These are phyloP conservation scores for Struthidea cinerea DNA, from an alignment of 2,113 vertebrate genomes.

Conservation along the genomic window DNA sequence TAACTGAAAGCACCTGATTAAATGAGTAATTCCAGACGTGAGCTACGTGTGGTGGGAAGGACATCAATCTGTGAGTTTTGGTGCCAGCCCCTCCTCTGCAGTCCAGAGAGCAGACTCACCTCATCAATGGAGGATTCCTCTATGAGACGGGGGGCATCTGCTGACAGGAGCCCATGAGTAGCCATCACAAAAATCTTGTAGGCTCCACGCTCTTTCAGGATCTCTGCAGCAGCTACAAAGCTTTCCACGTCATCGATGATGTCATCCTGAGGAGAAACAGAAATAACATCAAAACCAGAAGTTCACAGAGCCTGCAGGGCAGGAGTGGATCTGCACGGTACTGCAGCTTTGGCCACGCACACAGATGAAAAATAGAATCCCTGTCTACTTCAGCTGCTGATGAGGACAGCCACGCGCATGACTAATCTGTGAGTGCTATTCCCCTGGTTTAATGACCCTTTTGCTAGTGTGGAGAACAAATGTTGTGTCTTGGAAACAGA, in stretches of 20 bases:
- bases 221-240: slow-evolving; percentile 95
- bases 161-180: slow-evolving; percentile 93
- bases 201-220: slow-evolving; percentile 94
- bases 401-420: not conserved
- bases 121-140: slow-evolving; percentile 95
- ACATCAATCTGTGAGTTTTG: not conserved
- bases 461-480: not conserved
- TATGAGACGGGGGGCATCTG: slow-evolving; percentile 92
- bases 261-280: slow-evolving; percentile 82
- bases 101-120: slow-evolving; percentile 55
- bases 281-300: not conserved
- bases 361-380: not conserved
- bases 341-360: not conserved
- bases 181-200: slow-evolving; percentile 99
- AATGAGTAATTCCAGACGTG: not conserved
- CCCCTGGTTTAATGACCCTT: not conserved
- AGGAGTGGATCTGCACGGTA: not conserved
- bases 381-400: not conserved
- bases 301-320: not conserved
- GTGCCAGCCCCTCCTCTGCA: not conserved
- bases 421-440: not conserved
- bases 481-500: not conserved
- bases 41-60: not conserved
- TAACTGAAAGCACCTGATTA: not conserved
- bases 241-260: slow-evolving; percentile 97